phyloP scores from a whole-genome alignment of 2,797 vertebrate species.

The Valencia hispanica region DNA sequence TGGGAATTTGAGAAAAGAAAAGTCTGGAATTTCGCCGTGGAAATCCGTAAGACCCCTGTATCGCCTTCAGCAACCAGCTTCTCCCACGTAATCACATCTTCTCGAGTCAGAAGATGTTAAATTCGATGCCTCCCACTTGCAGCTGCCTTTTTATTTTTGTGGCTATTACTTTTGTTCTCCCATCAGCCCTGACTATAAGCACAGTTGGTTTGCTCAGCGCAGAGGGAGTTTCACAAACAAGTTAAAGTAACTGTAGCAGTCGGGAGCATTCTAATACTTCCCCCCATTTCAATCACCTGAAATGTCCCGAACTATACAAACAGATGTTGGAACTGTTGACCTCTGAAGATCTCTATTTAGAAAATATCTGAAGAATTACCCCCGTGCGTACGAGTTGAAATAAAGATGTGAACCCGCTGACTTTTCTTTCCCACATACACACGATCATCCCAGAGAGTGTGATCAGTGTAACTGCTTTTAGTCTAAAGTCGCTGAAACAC shows the following conservation, averaged over 20 bases:
- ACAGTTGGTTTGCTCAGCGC: neutral
- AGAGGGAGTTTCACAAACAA: constrained; percentile 1
- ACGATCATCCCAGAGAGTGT: constrained; percentile 24
- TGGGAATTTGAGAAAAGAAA: neutral
- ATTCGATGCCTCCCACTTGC: constrained; percentile 69
- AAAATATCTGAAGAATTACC: constrained; percentile 28
- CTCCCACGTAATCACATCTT: constrained; percentile 64
- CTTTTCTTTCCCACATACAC: neutral
- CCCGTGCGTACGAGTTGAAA: constrained; percentile 31
- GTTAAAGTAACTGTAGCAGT: constrained; percentile 14
- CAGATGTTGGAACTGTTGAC: constrained; percentile 16
- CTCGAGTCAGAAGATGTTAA: constrained; percentile 54
- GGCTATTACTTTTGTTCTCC: constrained; percentile 48
- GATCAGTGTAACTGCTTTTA: constrained; percentile 39
- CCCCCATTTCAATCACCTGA: constrained; percentile 25
- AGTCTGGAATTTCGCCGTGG: constrained; percentile 1
- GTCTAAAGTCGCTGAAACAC: constrained; percentile 48
- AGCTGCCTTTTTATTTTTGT: constrained; percentile 58
- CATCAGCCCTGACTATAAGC: constrained; percentile 27
- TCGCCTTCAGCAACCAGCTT: constrained; percentile 49
- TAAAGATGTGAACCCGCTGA: constrained; percentile 10
- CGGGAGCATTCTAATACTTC: constrained; percentile 9
- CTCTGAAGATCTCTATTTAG: constrained; percentile 23
- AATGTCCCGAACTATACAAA: neutral
- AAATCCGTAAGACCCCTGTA: neutral